Percentiles rank a stretch among this genome's conserved stretches.
Conservation (phyloP, 2,113 vertebrate genomes). For the Catharus fuscescens region DNA sequence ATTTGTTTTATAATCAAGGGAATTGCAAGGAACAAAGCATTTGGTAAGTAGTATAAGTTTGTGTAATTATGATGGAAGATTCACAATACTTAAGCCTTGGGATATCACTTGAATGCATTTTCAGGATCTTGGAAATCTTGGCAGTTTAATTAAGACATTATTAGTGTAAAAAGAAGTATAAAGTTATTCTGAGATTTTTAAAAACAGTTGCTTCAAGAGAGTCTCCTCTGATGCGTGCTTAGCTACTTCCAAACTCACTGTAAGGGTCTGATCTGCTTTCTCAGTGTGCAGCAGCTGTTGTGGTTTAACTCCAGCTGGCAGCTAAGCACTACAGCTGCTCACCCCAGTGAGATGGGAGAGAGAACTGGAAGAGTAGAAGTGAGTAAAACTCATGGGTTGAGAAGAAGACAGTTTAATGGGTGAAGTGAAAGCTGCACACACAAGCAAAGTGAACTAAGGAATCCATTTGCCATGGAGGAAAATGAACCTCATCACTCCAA, state of each 20-base stretch:
- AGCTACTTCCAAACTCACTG: not conserved
- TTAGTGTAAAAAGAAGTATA: not conserved
- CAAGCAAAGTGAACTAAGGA: not conserved
- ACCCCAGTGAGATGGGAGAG: not conserved
- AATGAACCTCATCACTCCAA: not conserved
- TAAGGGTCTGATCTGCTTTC: not conserved
- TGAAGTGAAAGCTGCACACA: not conserved
- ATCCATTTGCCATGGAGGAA: not conserved
- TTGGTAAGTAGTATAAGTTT: not conserved
- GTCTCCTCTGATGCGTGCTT: not conserved
- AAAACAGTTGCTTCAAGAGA: not conserved
- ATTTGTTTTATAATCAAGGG: not conserved
- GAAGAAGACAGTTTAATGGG: not conserved
- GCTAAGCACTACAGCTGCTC: not conserved
- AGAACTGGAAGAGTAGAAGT: not conserved
- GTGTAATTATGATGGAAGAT: not conserved
- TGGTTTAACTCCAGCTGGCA: not conserved
- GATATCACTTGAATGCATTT: not conserved
- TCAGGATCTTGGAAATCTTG: not conserved
- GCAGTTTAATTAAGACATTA: not conserved
- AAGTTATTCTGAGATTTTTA: not conserved
- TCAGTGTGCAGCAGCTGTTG: not conserved
- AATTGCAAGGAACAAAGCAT: constrained; percentile 7
- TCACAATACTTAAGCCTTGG: not conserved
- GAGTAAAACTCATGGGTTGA: not conserved